phyloP scores from a whole-genome alignment of 2,113 vertebrate species.

The Elephas maximus region DNA sequence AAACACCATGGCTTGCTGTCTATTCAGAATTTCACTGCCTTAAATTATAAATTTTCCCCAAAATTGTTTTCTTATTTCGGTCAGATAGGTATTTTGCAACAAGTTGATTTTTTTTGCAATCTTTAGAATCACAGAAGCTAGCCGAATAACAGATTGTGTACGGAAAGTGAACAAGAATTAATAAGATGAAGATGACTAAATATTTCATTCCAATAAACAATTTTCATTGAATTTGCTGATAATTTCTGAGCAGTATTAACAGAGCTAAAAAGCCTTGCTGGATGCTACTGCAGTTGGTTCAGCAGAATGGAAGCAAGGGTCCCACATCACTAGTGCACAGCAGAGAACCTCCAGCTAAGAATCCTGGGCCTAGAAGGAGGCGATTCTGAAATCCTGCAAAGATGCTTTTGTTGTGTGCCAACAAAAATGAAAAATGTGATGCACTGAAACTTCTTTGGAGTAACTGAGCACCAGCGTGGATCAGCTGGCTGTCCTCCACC shows the following conservation, averaged over 20 bases:
- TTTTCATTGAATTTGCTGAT: background rate
- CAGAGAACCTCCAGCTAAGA: no score
- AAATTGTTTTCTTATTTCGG: background rate
- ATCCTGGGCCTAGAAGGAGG: no score
- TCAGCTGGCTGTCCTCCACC: background rate
- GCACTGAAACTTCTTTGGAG: no score
- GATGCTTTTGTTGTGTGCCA: no score
- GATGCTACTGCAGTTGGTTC: background rate
- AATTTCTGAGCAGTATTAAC: background rate
- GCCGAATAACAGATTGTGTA: background rate
- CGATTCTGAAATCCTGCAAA: no score
- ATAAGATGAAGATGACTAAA: background rate
- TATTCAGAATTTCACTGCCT: background rate
- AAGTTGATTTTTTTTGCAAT: background rate
- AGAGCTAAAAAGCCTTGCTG: background rate
- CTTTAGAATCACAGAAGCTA: background rate
- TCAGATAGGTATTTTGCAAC: background rate
- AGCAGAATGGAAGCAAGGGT: background rate
- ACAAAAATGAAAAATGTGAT: no score
- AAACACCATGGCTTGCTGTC: no score
- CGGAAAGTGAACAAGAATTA: background rate
- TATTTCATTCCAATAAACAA: background rate
- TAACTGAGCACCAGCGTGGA: no score
- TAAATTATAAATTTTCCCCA: background rate
- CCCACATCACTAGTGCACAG: no score